Base-by-base conservation (phyloP, 2,113 vertebrate genomes). In the Neotoma lepida region DNA sequence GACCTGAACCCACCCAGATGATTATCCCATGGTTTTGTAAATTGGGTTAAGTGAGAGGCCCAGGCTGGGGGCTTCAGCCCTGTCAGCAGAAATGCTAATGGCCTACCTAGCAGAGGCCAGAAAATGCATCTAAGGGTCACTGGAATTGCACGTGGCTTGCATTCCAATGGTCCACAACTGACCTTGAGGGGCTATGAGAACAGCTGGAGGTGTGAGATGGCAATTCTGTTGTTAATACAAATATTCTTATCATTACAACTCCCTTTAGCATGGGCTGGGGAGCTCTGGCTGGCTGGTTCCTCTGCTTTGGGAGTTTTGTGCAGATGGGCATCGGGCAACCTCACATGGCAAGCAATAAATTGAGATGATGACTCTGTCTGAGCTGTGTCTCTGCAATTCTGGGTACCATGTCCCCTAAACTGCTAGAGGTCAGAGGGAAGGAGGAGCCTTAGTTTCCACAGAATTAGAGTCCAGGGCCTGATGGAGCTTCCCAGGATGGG, bases 1-100 rank as follows among this genome's bases (percentile, higher is more conserved):
- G 93, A 77, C 84, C 54, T 0, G 0, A 18, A 17, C 84, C 70
- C 78, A n/a, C 88, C 80, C 78, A 88, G 73, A 56, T 24, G 39
- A 61, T 77, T 24, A 61, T 44, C 22, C 70, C 22, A 35, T 9
- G 28, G 58, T 80, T 93, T 88, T 85, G 80, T 81, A 86, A 64
- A 71, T 30, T 28, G 35, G 39, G 41, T 44, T 86, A 82, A 96
- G 66, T 30, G 64, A 85, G 76, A 96, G 90, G 89, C 80, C 96
- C 93, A 82, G 74, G 33, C 88, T 68, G 39, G 81, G 91, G 80
- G 30, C 95, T 95, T 93, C 44, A 49, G 88, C 76, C 51, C 90
- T 78, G 89, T 96, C 96, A 95, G 96, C 96, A 97, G 92, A 97
- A 97, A 97, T 96, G 92, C 85, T 95, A 96, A 97, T 82, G 68